These are phyloP conservation scores for Tetranychus cinnabarinus DNA, from an alignment of 1,140 invertebrate genomes.

Conservation along the genomic window DNA sequence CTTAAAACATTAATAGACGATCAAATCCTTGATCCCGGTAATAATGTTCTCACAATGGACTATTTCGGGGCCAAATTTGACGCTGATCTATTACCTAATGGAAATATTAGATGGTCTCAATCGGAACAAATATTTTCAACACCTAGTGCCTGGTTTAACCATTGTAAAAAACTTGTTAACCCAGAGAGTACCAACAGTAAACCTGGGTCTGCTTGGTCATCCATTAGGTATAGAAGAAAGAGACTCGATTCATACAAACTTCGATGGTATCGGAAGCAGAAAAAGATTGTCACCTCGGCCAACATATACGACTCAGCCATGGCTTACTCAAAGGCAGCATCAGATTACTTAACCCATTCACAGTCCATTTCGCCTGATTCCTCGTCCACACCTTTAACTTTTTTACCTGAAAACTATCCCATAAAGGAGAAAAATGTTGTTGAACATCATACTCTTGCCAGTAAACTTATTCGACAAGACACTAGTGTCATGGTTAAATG, in stretches of 20 bases:
- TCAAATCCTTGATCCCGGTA: slow-evolving; percentile 51
- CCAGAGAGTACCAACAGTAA: slow-evolving; percentile 38
- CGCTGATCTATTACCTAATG: slow-evolving; percentile 56
- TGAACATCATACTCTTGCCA: neutral
- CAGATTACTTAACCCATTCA: neutral
- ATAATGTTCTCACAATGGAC: slow-evolving; percentile 57
- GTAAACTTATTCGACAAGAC: slow-evolving; percentile 23
- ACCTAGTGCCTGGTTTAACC: slow-evolving; percentile 73
- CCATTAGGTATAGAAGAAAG: slow-evolving; percentile 46
- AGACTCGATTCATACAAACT: slow-evolving; percentile 68
- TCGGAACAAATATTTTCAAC: slow-evolving; percentile 62
- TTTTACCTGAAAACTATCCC: neutral
- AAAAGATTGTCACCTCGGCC: slow-evolving; percentile 8
- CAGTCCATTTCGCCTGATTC: neutral
- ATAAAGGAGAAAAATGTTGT: slow-evolving; percentile 1
- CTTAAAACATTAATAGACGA: slow-evolving; percentile 54
- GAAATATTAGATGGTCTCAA: slow-evolving; percentile 48
- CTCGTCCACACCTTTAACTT: neutral
- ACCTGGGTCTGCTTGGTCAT: slow-evolving; percentile 77
- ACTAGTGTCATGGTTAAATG: slow-evolving; percentile 64
- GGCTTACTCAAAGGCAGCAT: neutral
- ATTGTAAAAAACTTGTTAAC: slow-evolving; percentile 70
- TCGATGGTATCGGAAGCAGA: slow-evolving; percentile 43
- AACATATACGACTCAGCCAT: neutral
- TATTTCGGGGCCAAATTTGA: slow-evolving; percentile 74